Conservation (phyloP, 2,797 vertebrate genomes). For the Buceros bicornis region DNA sequence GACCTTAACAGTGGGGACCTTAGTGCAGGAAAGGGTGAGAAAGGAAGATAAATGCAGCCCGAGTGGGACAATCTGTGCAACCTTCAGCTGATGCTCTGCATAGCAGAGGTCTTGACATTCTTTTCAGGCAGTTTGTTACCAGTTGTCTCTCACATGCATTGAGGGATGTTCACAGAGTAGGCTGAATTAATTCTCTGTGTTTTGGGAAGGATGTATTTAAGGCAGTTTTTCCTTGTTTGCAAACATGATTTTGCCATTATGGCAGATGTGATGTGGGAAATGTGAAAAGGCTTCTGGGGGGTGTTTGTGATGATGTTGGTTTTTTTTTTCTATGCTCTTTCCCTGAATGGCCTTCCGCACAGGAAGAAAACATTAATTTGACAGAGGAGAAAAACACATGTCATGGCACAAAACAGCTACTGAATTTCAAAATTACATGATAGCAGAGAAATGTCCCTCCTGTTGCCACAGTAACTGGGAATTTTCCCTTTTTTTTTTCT, state of each 20-base stretch:
- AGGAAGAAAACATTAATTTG: slow-evolving; percentile 6
- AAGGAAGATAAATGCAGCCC: neutral
- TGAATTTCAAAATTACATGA: slow-evolving; percentile 7
- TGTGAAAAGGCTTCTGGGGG: slow-evolving; percentile 1
- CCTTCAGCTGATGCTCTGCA: neutral
- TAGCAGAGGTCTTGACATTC: neutral
- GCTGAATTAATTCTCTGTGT: neutral
- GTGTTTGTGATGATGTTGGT: neutral
- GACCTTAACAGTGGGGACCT: neutral
- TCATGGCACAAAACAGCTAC: slow-evolving; percentile 6
- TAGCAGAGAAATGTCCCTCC: neutral
- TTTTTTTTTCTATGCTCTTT: neutral
- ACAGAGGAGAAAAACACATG: neutral
- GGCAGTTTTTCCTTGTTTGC: slow-evolving; percentile 1
- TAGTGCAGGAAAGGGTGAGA: neutral
- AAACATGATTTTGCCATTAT: slow-evolving; percentile 17
- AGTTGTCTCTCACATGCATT: accelerated
- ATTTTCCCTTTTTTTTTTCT: neutral
- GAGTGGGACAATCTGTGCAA: neutral
- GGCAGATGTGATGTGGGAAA: slow-evolving; percentile 34
- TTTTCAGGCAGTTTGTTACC: neutral
- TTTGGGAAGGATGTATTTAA: neutral
- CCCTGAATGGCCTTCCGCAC: neutral
- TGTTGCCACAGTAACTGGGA: slow-evolving; percentile 4
- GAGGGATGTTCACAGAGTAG: neutral